These are phyloP conservation scores for Euspilapteryx auroguttella DNA, from an alignment of 2,888 invertebrate species.

Conservation along the genomic window DNA sequence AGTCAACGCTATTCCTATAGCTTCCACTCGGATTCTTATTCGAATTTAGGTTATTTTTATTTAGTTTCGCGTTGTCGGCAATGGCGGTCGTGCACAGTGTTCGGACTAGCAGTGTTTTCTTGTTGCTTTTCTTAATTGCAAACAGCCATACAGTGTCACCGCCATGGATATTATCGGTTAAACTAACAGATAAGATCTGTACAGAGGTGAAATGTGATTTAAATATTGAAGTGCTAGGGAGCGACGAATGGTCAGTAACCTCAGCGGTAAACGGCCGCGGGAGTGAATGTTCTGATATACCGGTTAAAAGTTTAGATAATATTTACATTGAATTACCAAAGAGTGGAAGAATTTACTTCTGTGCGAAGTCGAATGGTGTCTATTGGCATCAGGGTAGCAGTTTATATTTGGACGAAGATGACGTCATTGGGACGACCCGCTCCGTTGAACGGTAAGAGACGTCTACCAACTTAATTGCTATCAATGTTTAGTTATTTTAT, in stretches of 20 bases:
- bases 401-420: slow-evolving; percentile 44
- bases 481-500: too few species aligned
- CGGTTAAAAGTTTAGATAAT: slow-evolving; percentile 15
- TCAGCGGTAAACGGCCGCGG: slow-evolving; percentile 19
- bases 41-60: too few species aligned
- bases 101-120: slow-evolving; percentile 47
- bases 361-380: slow-evolving; percentile 26
- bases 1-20: too few species aligned
- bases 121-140: slow-evolving; percentile 43
- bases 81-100: slow-evolving; percentile 25
- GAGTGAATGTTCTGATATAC: slow-evolving; percentile 14
- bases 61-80: too few species aligned
- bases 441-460: slow-evolving; percentile 21
- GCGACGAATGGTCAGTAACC: slow-evolving; percentile 37
- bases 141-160: slow-evolving; percentile 27
- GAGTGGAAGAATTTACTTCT: slow-evolving; percentile 29
- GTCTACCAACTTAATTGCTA: too few species aligned
- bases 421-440: slow-evolving; percentile 27
- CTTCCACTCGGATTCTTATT: too few species aligned
- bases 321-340: slow-evolving; percentile 20
- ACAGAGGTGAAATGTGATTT: slow-evolving; percentile 26
- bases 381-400: slow-evolving; percentile 38
- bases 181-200: slow-evolving; percentile 25
- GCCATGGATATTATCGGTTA: slow-evolving; percentile 46
- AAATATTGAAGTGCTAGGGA: slow-evolving; percentile 27